Base-by-base conservation (phyloP, 1,140 invertebrate species). In the Idris sp. region DNA sequence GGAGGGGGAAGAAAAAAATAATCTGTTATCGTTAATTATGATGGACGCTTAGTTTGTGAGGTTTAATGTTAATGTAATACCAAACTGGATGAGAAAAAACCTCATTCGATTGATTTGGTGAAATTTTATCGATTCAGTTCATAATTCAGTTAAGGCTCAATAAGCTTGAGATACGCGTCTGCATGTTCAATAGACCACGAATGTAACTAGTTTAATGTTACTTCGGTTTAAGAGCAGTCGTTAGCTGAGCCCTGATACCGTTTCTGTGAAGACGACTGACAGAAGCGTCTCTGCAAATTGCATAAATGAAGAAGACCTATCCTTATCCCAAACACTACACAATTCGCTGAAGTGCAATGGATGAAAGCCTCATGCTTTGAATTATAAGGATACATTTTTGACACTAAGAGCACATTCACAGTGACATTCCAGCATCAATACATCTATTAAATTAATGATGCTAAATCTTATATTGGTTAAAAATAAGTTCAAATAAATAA, bases 301-400 rank as follows among this genome's bases (percentile, higher is more conserved):
- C 81, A 77, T 83, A 84, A 84, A 84, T 82, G 80, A 84, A 82
- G 78, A 79, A 82, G 79, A 65, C 68, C 72, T 56, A 64, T 77
- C 8, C 10, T 28, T n/a, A 13, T 18, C 13, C 35, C 25, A 28
- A 35, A 58, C n/a, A 36, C 35, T 8, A 4, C n/a, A 6, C 1
- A 10, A 11, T 10, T 33, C 4, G 30, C 11, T 10, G 30, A 36
- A 36, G 4, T 13, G 14, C 33, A 30, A 14, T 10, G 2, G n/a
- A n/a, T n/a, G n/a, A n/a, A n/a, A n/a, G n/a, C n/a, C n/a, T n/a
- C n/a, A n/a, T n/a, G n/a, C n/a, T n/a, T n/a, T n/a, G n/a, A n/a
- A n/a, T n/a, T n/a, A n/a, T n/a, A n/a, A n/a, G n/a, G n/a, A n/a
- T n/a, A n/a, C n/a, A n/a, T n/a, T n/a, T n/a, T n/a, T n/a, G n/a